phyloP scores from a whole-genome alignment of 2,888 invertebrate genomes.

The Pachycephus smyrnensis region DNA sequence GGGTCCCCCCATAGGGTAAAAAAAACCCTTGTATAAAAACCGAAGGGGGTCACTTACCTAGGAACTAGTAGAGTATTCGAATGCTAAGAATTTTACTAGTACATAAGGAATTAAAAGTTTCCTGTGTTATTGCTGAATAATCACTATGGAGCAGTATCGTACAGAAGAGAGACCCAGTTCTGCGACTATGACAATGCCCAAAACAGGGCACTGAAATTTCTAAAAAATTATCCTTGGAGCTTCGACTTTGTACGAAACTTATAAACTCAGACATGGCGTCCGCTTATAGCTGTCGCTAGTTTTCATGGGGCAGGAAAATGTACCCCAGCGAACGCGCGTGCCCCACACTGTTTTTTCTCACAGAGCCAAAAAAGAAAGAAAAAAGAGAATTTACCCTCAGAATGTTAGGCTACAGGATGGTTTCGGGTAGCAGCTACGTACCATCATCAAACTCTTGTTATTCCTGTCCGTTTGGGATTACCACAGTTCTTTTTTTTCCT shows the following conservation, averaged over 20 bases:
- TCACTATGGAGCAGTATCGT: no score
- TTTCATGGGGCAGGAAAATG: conserved; percentile 38
- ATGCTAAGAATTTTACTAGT: no score
- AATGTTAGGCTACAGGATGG: conserved; percentile 42
- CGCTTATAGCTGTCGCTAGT: conserved; percentile 34
- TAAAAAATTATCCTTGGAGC: no score
- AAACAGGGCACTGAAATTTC: no score
- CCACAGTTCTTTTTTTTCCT: conserved; percentile 48
- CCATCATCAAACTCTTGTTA: conserved; percentile 65
- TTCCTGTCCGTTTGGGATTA: conserved; percentile 63
- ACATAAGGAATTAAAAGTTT: no score
- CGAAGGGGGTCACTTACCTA: conserved; percentile 60
- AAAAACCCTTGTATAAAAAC: conserved; percentile 63
- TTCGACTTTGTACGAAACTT: no score
- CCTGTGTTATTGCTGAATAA: no score
- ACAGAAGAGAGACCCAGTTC: no score
- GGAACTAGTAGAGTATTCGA: no score
- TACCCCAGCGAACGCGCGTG: conserved; percentile 50
- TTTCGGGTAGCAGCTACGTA: conserved; percentile 46
- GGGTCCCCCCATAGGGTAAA: conserved; percentile 43
- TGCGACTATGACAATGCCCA: no score
- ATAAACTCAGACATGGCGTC: not conserved
- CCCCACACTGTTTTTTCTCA: conserved; percentile 46
- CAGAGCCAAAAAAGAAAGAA: conserved; percentile 9
- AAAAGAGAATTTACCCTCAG: conserved; percentile 16